phyloP scores from a whole-genome alignment of 2,888 invertebrate genomes.

The Tetranychus truncatus region DNA sequence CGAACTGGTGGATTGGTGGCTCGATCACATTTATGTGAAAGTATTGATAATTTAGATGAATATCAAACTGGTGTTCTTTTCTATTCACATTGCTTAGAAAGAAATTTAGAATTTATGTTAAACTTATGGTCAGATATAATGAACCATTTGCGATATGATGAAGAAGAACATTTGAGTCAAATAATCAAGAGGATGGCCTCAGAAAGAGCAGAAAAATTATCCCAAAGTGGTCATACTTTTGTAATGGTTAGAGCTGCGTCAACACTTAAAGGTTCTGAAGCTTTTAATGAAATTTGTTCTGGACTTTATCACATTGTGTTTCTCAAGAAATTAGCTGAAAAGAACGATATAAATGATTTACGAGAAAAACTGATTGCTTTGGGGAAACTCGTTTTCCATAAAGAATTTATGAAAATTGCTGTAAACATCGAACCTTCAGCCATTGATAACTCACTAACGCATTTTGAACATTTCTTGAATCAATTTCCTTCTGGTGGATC shows the following conservation, averaged over 20 bases:
- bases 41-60: slow-evolving; percentile 42
- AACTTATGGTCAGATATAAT: slow-evolving; percentile 59
- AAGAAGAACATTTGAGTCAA: slow-evolving; percentile 55
- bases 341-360: slow-evolving; percentile 54
- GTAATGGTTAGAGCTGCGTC: slow-evolving; percentile 66
- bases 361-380: slow-evolving; percentile 45
- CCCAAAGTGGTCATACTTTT: slow-evolving; percentile 58
- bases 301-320: slow-evolving; percentile 54
- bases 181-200: slow-evolving; percentile 58
- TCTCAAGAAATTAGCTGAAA: slow-evolving; percentile 27
- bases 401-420: slow-evolving; percentile 47
- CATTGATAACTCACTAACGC: slow-evolving; percentile 32
- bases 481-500: not conserved
- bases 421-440: slow-evolving; percentile 43
- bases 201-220: slow-evolving; percentile 55
- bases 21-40: slow-evolving; percentile 49
- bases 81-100: slow-evolving; percentile 59
- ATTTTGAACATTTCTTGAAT: slow-evolving; percentile 33
- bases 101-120: slow-evolving; percentile 61
- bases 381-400: slow-evolving; percentile 45
- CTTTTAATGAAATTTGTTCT: slow-evolving; percentile 49
- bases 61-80: slow-evolving; percentile 42
- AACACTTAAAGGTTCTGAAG: slow-evolving; percentile 50
- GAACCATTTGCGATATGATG: slow-evolving; percentile 42
- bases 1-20: slow-evolving; percentile 38